Conservation (phyloP, 2,113 vertebrate genomes). For the Sorex araneus region DNA sequence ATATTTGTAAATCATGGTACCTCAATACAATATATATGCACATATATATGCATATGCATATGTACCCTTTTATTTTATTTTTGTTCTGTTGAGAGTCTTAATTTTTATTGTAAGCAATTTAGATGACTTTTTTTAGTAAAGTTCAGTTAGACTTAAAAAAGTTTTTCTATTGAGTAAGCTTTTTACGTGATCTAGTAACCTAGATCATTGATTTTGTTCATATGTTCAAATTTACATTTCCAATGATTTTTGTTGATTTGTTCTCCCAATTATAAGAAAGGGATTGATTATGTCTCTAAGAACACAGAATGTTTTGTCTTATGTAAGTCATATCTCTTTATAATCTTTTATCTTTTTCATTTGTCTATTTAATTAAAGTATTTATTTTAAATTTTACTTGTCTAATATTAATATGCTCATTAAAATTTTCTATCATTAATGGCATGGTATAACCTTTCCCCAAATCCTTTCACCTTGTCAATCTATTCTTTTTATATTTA, state of each 20-base stretch:
- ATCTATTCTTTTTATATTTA: constrained; percentile 5
- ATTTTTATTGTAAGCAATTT: no score
- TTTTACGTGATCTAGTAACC: background rate
- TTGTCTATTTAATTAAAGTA: constrained; percentile 32
- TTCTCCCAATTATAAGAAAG: background rate
- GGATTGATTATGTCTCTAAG: background rate
- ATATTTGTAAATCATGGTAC: no score
- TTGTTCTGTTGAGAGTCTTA: no score
- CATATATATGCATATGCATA: no score
- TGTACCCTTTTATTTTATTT: no score
- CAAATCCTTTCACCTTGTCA: background rate
- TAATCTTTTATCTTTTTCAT: background rate
- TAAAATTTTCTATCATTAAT: constrained; percentile 13
- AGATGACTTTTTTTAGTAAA: no score
- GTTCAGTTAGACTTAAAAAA: no score
- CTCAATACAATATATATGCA: no score
- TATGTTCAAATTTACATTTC: constrained; percentile 23
- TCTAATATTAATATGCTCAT: background rate
- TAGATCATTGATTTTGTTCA: background rate
- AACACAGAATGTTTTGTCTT: constrained; percentile 7
- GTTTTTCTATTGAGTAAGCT: no score
- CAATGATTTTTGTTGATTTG: constrained; percentile 23
- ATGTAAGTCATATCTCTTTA: background rate
- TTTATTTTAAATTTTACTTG: constrained; percentile 27
- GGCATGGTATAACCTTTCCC: background rate